Conservation (phyloP, 2,113 vertebrate genomes). For the Eublepharis macularius region DNA sequence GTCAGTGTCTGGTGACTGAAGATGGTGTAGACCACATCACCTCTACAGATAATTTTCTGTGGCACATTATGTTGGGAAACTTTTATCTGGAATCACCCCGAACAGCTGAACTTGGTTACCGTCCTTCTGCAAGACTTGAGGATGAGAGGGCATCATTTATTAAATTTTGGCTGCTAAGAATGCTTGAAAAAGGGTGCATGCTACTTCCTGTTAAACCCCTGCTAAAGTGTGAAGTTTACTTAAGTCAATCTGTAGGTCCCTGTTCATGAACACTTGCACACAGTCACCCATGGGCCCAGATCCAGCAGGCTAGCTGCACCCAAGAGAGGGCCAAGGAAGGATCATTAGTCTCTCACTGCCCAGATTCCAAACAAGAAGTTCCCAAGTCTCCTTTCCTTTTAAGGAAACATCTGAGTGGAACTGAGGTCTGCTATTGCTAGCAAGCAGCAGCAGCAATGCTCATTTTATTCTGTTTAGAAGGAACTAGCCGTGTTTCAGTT, state of each 20-base stretch:
- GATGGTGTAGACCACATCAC: neutral
- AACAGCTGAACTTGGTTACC: neutral
- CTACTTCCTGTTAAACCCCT: neutral
- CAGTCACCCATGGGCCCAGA: neutral
- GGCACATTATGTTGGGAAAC: neutral
- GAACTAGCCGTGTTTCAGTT: slow-evolving; percentile 66
- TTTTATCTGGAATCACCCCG: neutral
- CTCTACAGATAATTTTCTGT: neutral
- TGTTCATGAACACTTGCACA: neutral
- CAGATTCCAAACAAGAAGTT: slow-evolving; percentile 66
- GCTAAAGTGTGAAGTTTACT: neutral
- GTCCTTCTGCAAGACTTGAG: neutral
- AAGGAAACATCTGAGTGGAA: slow-evolving; percentile 74
- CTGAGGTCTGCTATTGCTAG: slow-evolving; percentile 52
- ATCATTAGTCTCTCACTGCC: slow-evolving; percentile 1
- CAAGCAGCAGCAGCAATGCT: slow-evolving; percentile 48
- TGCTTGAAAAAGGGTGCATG: neutral
- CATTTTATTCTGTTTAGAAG: slow-evolving; percentile 76
- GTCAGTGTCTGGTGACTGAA: no score
- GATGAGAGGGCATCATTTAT: neutral
- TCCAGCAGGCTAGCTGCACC: neutral
- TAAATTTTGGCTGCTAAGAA: neutral
- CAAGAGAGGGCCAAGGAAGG: neutral
- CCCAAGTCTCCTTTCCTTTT: slow-evolving; percentile 76
- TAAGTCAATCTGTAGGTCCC: neutral